A percentile compares a stretch with the other conserved stretches of the same genome.
phyloP scores from a whole-genome alignment of 2,888 invertebrate genomes.

The Melanotus villosus region DNA sequence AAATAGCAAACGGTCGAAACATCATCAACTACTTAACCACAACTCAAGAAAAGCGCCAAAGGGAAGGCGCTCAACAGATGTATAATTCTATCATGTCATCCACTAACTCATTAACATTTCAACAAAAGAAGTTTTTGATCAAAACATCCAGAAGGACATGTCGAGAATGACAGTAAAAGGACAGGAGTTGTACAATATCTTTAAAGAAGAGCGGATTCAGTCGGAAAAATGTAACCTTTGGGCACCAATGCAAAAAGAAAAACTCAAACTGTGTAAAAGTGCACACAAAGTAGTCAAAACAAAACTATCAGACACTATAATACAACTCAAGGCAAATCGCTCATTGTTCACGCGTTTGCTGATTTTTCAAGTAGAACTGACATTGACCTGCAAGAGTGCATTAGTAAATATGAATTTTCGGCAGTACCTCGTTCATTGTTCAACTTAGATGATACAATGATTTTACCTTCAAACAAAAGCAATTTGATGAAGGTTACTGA shows the following conservation, averaged over 20 bases:
- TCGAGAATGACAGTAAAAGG: no score
- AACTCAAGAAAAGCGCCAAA: no score
- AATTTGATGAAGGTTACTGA: background rate
- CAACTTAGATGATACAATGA: background rate
- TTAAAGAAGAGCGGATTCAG: background rate
- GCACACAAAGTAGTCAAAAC: background rate
- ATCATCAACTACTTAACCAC: no score
- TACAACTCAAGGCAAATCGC: background rate
- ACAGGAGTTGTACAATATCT: no score
- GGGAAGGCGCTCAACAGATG: no score
- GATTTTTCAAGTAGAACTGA: background rate
- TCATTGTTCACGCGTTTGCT: background rate
- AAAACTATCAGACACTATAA: constrained; percentile 1
- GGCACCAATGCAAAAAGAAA: no score
- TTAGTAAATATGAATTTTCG: background rate
- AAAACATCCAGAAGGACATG: no score
- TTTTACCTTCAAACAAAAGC: background rate
- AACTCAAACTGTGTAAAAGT: background rate
- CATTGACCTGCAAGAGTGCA: background rate
- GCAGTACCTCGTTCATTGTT: background rate
- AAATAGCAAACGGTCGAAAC: no score
- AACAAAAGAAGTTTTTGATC: background rate
- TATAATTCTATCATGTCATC: no score
- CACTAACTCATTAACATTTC: background rate
- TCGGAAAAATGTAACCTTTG: no score